Percentiles rank a stretch among this genome's conserved stretches.
Evolutionary conservation across 2,113 vertebrate genomes (phyloP).

Genomic region (human (Homo sapiens)): GRCh38 chr11:1177501-1178000

Average conservation of each 20-base stretch:
- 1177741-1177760: not conserved
- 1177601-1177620: conserved; percentile 92
- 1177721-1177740: not conserved
- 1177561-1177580: conserved; percentile 85
- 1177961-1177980: not conserved
- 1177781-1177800: no score
- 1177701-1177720: no score
- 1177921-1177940: not conserved
- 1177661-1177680: not conserved
- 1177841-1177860: no score
- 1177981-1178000: not conserved
- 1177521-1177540: conserved; percentile 88
- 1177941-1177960: not conserved
- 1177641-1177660: rapidly evolving
- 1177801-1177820: not conserved
- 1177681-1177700: not conserved
- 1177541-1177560: conserved; percentile 92
- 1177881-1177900: no score
- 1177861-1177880: no score
- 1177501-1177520: conserved; percentile 75
- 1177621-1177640: conserved; percentile 88
- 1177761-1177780: not conserved
- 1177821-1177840: not conserved
- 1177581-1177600: conserved; percentile 96
- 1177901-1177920: no score